phyloP scores from a whole-genome alignment of 2,113 vertebrate genomes.

The Campylorhamphus procurvoides region DNA sequence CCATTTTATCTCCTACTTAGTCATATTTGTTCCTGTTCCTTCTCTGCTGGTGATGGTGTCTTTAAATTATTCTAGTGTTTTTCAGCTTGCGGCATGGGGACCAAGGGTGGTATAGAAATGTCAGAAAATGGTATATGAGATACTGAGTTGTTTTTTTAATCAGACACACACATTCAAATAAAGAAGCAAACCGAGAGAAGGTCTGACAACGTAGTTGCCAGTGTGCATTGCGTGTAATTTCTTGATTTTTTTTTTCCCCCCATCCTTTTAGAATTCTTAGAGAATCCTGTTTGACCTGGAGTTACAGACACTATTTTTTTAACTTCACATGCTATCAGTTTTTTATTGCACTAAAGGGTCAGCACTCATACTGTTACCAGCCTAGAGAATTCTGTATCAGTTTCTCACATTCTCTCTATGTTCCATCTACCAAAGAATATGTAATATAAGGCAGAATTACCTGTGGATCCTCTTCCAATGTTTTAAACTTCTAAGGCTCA shows the following conservation, averaged over 20 bases:
- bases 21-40: neutral
- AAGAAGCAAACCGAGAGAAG: neutral
- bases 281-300: neutral
- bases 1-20: neutral
- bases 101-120: neutral
- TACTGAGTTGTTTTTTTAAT: neutral
- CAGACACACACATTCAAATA: neutral
- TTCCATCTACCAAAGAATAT: neutral
- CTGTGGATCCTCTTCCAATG: neutral
- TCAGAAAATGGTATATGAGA: neutral
- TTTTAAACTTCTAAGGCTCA: neutral
- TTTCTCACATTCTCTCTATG: neutral
- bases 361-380: neutral
- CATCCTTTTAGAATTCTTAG: neutral
- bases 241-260: neutral
- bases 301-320: neutral
- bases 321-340: neutral
- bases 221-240: neutral
- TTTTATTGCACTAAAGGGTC: neutral
- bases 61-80: neutral
- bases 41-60: neutral
- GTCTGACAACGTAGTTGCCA: rapidly evolving
- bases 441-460: neutral
- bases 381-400: neutral
- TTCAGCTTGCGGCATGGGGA: neutral